A percentile compares a stretch with the other conserved stretches of the same genome.
phyloP scores from a whole-genome alignment of 1,140 invertebrate genomes.

The Hyles euphorbiae region DNA sequence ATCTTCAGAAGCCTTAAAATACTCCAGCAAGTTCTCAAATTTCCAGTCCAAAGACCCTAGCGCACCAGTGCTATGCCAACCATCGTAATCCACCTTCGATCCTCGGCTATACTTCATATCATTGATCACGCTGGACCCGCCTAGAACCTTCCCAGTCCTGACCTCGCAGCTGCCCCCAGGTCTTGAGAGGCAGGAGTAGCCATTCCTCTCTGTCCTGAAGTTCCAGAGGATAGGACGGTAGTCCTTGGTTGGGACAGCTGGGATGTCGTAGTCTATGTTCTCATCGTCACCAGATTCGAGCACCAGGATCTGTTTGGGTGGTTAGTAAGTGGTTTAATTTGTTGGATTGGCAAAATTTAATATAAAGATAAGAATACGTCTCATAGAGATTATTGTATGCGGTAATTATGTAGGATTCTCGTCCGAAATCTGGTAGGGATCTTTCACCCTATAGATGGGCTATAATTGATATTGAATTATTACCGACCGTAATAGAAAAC shows the following conservation, averaged over 20 bases:
- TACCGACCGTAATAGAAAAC: no score
- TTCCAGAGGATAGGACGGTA: conserved; percentile 65
- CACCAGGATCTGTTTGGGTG: conserved; percentile 43
- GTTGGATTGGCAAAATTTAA: no score
- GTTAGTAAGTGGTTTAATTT: no score
- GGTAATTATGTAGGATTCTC: no score
- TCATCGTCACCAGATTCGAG: conserved; percentile 73
- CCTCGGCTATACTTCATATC: conserved; percentile 77
- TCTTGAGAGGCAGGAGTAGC: conserved; percentile 58
- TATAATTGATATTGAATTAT: no score
- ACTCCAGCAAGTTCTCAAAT: conserved; percentile 72
- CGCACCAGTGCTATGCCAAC: conserved; percentile 70
- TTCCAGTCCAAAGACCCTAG: conserved; percentile 73
- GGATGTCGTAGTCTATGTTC: conserved; percentile 64
- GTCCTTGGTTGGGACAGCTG: conserved; percentile 56
- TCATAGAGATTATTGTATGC: no score
- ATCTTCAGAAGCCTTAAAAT: conserved; percentile 75
- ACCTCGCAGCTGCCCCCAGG: conserved; percentile 70
- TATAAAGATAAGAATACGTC: no score
- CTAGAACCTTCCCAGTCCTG: conserved; percentile 74
- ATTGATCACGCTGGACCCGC: conserved; percentile 74
- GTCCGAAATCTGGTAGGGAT: no score
- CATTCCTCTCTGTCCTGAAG: conserved; percentile 59
- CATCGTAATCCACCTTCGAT: conserved; percentile 74
- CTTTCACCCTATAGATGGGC: no score